Conservation (phyloP, 2,113 vertebrate species). For the Lota lota region DNA sequence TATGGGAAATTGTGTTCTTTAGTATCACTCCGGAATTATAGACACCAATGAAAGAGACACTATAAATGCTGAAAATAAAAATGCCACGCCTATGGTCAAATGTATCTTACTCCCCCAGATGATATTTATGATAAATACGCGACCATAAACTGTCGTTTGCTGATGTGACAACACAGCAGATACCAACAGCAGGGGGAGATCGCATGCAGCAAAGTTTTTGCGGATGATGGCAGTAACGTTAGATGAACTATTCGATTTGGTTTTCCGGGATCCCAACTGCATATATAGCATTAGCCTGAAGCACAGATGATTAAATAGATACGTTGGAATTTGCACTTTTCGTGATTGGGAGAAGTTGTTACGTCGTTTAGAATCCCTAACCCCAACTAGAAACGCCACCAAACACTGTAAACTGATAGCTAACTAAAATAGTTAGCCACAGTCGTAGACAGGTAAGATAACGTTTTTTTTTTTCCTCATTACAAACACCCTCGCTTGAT, state of each 20-base stretch:
- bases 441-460: slow-evolving; percentile 48
- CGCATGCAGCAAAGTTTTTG: slow-evolving; percentile 13
- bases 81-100: no score
- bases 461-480: slow-evolving; percentile 15
- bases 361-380: no score
- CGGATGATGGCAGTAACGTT: slow-evolving; percentile 35
- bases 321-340: neutral
- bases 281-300: neutral
- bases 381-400: no score
- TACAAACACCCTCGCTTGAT: neutral
- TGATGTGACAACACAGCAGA: no score
- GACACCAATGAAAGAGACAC: no score
- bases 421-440: slow-evolving; percentile 50
- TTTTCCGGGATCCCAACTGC: slow-evolving; percentile 54
- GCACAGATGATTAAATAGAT: neutral
- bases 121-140: no score
- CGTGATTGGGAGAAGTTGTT: neutral
- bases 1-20: slow-evolving; percentile 65
- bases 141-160: no score
- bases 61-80: no score
- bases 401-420: slow-evolving; percentile 27
- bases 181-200: slow-evolving; percentile 43
- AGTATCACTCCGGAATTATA: neutral
- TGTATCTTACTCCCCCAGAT: no score
- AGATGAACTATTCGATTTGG: slow-evolving; percentile 19